Conservation (phyloP, 2,113 vertebrate species). For the Engraulis encrasicolus region DNA sequence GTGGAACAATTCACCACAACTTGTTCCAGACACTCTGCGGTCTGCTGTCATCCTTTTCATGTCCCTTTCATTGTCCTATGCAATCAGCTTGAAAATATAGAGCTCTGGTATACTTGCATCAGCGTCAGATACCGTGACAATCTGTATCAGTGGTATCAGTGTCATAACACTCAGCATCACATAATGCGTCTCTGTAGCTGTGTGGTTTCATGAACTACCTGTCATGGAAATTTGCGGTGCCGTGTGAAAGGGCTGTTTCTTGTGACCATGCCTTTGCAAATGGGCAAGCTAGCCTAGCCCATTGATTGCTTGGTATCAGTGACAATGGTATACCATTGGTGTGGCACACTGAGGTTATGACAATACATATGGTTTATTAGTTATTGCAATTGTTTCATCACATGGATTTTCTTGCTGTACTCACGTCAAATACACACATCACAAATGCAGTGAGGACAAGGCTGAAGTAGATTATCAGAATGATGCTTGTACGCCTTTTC, state of each 20-base stretch:
- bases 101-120: background rate
- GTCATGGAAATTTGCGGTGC: background rate
- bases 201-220: background rate
- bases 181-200: background rate
- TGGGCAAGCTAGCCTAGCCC: no score
- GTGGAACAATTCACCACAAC: background rate
- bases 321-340: no score
- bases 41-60: background rate
- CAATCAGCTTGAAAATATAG: background rate
- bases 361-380: no score
- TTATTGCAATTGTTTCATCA: no score
- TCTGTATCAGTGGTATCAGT: background rate
- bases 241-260: background rate
- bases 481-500: background rate
- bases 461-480: background rate
- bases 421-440: background rate
- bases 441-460: background rate
- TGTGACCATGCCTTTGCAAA: background rate
- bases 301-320: no score
- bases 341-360: background rate
- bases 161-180: background rate
- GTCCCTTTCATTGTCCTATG: background rate
- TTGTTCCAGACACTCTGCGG: background rate
- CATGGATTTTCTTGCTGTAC: no score
- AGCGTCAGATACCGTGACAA: background rate